These are phyloP conservation scores for Cepaea nemoralis DNA, from an alignment of 1,140 invertebrate genomes.

Conservation along the genomic window DNA sequence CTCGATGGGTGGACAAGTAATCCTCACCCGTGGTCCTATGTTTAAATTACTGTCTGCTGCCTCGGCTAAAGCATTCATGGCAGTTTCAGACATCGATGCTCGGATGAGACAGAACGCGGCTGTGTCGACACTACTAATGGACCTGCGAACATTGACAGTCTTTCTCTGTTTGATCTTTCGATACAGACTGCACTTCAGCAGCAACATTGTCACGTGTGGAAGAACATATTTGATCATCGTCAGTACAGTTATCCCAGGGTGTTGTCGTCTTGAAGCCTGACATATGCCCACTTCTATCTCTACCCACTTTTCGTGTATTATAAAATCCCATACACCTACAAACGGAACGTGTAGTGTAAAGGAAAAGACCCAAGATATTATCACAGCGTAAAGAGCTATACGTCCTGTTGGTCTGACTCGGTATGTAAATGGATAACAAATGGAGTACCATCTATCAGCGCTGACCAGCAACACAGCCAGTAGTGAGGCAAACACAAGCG, in stretches of 20 bases:
- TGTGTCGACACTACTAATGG: constrained; percentile 58
- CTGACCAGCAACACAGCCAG: constrained; percentile 62
- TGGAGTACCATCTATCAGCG: constrained; percentile 62
- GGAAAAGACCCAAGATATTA: constrained; percentile 52
- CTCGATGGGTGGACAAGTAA: constrained; percentile 39
- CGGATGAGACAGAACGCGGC: constrained; percentile 50
- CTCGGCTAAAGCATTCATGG: constrained; percentile 44
- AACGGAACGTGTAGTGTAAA: constrained; percentile 56
- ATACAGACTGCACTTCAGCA: constrained; percentile 60
- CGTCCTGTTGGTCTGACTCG: constrained; percentile 56
- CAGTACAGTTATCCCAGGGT: constrained; percentile 49
- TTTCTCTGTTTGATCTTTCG: constrained; percentile 58
- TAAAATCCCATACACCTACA: constrained; percentile 51
- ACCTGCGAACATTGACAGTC: constrained; percentile 56
- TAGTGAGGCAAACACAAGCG: constrained; percentile 57
- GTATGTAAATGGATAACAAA: constrained; percentile 64
- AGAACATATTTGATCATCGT: constrained; percentile 55
- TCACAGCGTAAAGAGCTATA: constrained; percentile 52
- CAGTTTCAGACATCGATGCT: constrained; percentile 59
- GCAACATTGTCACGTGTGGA: constrained; percentile 52
- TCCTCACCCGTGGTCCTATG: constrained; percentile 9
- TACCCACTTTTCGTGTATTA: constrained; percentile 36
- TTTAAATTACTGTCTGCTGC: constrained; percentile 26
- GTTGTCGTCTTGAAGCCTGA: constrained; percentile 46
- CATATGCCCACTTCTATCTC: constrained; percentile 39